Conservation (phyloP, 2,888 invertebrate genomes). For the Apamea crenata region DNA sequence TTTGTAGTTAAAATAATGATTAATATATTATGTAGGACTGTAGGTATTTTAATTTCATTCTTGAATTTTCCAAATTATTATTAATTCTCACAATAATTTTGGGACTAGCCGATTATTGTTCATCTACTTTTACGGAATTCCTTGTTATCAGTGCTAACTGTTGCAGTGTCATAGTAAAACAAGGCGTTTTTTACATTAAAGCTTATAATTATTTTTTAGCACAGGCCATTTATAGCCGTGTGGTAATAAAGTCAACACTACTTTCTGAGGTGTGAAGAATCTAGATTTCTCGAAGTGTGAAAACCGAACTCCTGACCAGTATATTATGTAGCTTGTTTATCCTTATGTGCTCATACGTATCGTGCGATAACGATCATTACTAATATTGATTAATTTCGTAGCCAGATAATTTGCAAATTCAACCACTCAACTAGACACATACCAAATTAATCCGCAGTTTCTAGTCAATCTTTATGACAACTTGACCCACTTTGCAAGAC, state of each 20-base stretch:
- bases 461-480: constrained; percentile 52
- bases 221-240: background rate
- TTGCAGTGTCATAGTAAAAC: background rate
- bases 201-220: background rate
- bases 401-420: constrained; percentile 46
- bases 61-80: background rate
- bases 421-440: constrained; percentile 40
- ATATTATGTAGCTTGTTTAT: background rate
- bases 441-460: constrained; percentile 48
- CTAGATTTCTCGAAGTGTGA: background rate
- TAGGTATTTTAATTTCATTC: background rate
- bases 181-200: background rate
- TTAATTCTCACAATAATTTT: background rate
- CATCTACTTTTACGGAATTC: background rate
- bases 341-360: background rate
- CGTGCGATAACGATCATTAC: constrained; percentile 3
- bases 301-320: background rate
- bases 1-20: background rate
- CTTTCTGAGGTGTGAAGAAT: background rate
- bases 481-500: constrained; percentile 53
- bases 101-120: background rate
- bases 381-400: constrained; percentile 40
- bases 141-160: background rate
- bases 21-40: too few relatives aligned
- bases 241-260: background rate